Evolutionary conservation across 2,113 vertebrate genomes (phyloP), one percentile per base, ranked within the genome.

Genomic region (Pteruthius melanotis): DNA sequence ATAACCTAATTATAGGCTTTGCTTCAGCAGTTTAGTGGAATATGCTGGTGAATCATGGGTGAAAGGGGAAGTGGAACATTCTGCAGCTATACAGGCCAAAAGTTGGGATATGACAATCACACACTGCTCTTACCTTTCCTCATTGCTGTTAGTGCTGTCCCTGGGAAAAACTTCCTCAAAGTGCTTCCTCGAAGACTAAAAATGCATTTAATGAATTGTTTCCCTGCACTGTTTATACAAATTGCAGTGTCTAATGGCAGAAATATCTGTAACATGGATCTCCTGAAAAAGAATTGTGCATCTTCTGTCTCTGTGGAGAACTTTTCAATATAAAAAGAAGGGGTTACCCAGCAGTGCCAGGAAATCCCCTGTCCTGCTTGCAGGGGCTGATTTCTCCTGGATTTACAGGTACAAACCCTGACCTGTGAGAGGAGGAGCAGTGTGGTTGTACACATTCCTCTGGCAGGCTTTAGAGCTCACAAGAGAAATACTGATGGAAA

Each of bases 1-100:
- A 95, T 83, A 85, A 69, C 69, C 57, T 96, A 87, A 94, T 91
- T 84, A 95, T 35, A 94, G 81, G 63, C 74, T 94, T 97, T 94
- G 50, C 47, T 69, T 85, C 78, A 91, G 59, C 47, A 75, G 57
- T 93, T 95, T 64, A 79, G 57, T 82, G 70, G 37, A 87, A 50
- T 79, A 81, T 33, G 19, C 60, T 75, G 60, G 56, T 75, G 68
- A 94, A 92, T 90, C 61, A 75, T 23, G 33, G 83, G 68, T 74
- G 65, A 95, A 93, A 90, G 79, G 44, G 56, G n/a, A 49, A 94
- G 72, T 79, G 60, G 72, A 89, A 44, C 68, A 68, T 77, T 90
- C 71, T 95, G 68, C 59, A 86, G 42, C 65, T 66, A 21, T n/a
- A 22, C 26, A 45, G 65, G 57, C 53, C 52, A 40, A 27, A 74